A percentile compares a stretch with the other conserved stretches of the same genome.
Conservation (phyloP, 1,140 invertebrate genomes). For the Sesamia nonagrioides region DNA sequence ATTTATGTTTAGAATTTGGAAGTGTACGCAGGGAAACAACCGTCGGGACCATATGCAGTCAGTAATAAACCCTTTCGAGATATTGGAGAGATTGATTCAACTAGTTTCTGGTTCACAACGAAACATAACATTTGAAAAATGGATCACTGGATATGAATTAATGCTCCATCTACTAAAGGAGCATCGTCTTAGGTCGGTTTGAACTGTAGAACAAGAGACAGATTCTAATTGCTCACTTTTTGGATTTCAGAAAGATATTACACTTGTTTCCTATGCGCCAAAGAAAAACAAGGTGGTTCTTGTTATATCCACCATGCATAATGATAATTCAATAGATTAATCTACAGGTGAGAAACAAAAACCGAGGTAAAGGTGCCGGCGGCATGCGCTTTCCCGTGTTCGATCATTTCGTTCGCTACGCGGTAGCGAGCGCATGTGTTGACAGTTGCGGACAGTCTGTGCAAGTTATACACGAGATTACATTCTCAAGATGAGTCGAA, state of each 20-base stretch:
- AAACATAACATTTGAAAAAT: constrained; percentile 47
- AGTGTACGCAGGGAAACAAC: constrained; percentile 29
- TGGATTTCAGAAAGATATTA: constrained; percentile 55
- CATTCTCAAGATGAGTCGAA: too few species aligned
- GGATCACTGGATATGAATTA: background rate
- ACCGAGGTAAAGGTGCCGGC: too few species aligned
- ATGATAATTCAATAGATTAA: constrained; percentile 52
- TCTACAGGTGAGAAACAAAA: constrained; percentile 49
- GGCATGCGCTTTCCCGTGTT: too few species aligned
- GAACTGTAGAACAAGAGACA: constrained; percentile 1
- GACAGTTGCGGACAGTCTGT: too few species aligned
- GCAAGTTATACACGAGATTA: too few species aligned
- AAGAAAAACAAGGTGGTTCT: constrained; percentile 56
- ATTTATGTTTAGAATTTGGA: constrained; percentile 41
- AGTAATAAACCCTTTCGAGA: too few species aligned
- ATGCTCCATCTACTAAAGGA: background rate
- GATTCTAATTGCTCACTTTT: constrained; percentile 19
- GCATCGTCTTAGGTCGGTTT: background rate
- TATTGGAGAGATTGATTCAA: too few species aligned
- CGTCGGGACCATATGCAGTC: too few species aligned
- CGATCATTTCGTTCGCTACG: too few species aligned
- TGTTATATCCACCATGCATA: too few species aligned
- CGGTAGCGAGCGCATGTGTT: too few species aligned
- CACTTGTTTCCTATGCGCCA: constrained; percentile 53
- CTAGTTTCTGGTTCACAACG: constrained; percentile 53